A percentile compares a stretch with the other conserved stretches of the same genome.
Evolutionary conservation across 2,888 invertebrate species (phyloP).

Genomic region (Dolichopus griseipennis): DNA sequence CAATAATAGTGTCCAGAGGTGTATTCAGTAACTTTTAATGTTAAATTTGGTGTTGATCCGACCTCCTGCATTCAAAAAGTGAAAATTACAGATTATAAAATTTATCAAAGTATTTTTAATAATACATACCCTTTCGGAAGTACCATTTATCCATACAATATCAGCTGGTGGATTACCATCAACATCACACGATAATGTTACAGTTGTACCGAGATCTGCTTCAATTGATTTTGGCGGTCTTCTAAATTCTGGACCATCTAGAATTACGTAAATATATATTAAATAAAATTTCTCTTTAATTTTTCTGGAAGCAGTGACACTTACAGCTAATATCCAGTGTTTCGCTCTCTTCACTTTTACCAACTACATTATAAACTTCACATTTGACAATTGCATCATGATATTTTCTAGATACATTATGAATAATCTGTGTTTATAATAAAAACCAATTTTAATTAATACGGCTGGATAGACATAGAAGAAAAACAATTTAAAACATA

Average conservation of each 20-base stretch:
- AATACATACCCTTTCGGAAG: conserved; percentile 53
- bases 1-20: conserved; percentile 83
- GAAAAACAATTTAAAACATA: conserved; percentile 37
- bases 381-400: conserved; percentile 85
- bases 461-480: not conserved
- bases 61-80: conserved; percentile 47
- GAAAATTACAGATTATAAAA: not conserved
- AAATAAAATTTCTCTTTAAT: too few species aligned
- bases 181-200: conserved; percentile 76
- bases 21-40: conserved; percentile 65
- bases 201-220: conserved; percentile 69
- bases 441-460: not conserved
- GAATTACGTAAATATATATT: too few species aligned
- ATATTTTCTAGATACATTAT: conserved; percentile 71
- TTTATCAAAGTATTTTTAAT: not conserved
- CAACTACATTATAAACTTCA: conserved; percentile 86
- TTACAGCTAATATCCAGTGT: conserved; percentile 85
- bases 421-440: conserved; percentile 49
- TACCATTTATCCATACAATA: conserved; percentile 81
- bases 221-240: conserved; percentile 68
- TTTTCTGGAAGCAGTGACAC: conserved; percentile 40
- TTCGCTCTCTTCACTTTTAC: conserved; percentile 78
- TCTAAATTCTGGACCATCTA: conserved; percentile 77
- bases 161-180: conserved; percentile 85
- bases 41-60: conserved; percentile 68